These are phyloP conservation scores for Anthophora plumipes DNA, from an alignment of 2,888 invertebrate species.

Conservation along the genomic window DNA sequence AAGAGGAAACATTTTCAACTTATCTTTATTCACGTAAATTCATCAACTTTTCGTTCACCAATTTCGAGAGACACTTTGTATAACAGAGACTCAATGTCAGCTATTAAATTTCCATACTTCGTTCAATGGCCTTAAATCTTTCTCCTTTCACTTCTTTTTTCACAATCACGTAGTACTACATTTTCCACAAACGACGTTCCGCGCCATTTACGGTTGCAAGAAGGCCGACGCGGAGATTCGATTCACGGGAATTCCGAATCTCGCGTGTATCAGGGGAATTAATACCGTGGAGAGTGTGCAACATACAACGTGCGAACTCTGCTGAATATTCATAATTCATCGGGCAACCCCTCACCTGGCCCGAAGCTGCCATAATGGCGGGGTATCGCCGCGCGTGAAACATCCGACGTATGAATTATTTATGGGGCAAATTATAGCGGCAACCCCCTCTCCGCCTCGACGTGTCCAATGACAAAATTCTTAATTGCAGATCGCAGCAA, in stretches of 20 bases:
- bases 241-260: slow-evolving; percentile 14
- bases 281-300: slow-evolving; percentile 60
- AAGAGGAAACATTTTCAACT: no score
- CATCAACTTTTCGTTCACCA: no score
- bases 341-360: slow-evolving; percentile 54
- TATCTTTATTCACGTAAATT: no score
- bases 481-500: slow-evolving; percentile 67
- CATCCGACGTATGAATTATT: slow-evolving; percentile 78
- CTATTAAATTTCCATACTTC: no score
- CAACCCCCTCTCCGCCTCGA: slow-evolving; percentile 35
- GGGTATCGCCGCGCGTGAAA: slow-evolving; percentile 66
- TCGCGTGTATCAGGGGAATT: slow-evolving; percentile 42
- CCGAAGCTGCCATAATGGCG: slow-evolving; percentile 68
- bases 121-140: neutral
- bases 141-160: neutral
- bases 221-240: neutral
- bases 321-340: slow-evolving; percentile 81
- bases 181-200: neutral
- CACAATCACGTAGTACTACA: neutral
- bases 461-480: slow-evolving; percentile 71
- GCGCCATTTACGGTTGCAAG: neutral
- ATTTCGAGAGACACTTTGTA: no score
- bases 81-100: no score
- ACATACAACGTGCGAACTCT: slow-evolving; percentile 76
- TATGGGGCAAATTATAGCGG: slow-evolving; percentile 74